Evolutionary conservation across 1,140 invertebrate species (phyloP).

Genomic region (Thaumatotibia leucotreta): DNA sequence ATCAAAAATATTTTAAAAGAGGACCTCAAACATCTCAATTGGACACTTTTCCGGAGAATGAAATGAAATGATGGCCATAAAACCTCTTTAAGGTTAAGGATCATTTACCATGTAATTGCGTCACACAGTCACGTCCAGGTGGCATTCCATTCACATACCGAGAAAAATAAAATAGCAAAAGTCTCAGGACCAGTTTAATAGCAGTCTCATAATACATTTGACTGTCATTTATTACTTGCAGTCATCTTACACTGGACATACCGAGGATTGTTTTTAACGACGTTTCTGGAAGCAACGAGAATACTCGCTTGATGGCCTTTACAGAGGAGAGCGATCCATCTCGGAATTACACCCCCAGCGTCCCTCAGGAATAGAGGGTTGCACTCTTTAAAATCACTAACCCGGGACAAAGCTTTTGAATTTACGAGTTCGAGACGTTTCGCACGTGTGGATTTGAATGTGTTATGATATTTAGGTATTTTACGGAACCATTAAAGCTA

Average conservation of each 20-base stretch:
- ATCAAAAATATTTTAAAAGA: no score
- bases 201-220: no score
- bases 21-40: no score
- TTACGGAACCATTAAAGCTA: no score
- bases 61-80: neutral
- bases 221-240: neutral
- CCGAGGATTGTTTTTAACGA: neutral
- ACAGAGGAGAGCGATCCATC: constrained; percentile 1
- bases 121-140: neutral
- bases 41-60: neutral
- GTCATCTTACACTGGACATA: neutral
- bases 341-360: neutral
- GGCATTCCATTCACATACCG: neutral
- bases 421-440: neutral
- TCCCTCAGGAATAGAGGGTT: neutral
- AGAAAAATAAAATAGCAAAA: no score
- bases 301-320: constrained; percentile 7
- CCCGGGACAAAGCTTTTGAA: constrained; percentile 4
- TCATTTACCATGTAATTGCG: neutral
- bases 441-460: neutral
- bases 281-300: neutral
- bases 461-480: neutral
- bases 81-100: constrained; percentile 1
- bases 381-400: constrained; percentile 1
- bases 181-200: no score